Base-by-base conservation (phyloP, 2,113 vertebrate species). In the Meles meles region DNA sequence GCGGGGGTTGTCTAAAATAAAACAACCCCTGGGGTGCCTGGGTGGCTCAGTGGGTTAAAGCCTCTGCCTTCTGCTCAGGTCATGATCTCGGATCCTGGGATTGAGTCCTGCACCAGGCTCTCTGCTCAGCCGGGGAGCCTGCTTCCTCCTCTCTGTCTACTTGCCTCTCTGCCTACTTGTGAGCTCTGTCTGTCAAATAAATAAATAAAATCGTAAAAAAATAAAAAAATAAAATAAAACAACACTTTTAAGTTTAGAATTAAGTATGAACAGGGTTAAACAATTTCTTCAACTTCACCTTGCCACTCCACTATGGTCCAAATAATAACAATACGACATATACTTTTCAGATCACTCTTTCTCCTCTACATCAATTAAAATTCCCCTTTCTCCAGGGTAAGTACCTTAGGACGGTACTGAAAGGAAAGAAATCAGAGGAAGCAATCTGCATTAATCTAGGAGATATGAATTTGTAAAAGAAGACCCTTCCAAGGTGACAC, bases 201-300 rank as follows among this genome's bases (percentile, higher is more conserved):
- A n/a, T n/a, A n/a, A n/a, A n/a, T n/a, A n/a, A n/a, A n/a, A n/a
- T n/a, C n/a, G n/a, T n/a, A n/a, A n/a, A n/a, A n/a, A n/a, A n/a
- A n/a, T n/a, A n/a, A n/a, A n/a, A n/a, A n/a, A n/a, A n/a, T n/a
- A n/a, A n/a, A n/a, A n/a, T n/a, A n/a, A n/a, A n/a, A n/a, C 15
- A 96, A 76, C 3, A 82, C 34, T 87, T 97, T 93, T 44, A 97
- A 85, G 59, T 93, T 92, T 97, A 76, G 7, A 96, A 87, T 67
- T 39, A 96, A 89, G 27, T 49, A 92, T 67, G 14, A 71, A 63
- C 17, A 93, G 15, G 95, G 34, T 49, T 88, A 93, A 92, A 59
- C 6, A 89, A 80, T 90, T 92, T 89, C 88, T 77, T 2, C 25
- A 84, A 74, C 81, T 90, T 80, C 37, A 72, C 1, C 92, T 92